phyloP scores from a whole-genome alignment of 2,888 invertebrate genomes.

The Zelleria hepariella region DNA sequence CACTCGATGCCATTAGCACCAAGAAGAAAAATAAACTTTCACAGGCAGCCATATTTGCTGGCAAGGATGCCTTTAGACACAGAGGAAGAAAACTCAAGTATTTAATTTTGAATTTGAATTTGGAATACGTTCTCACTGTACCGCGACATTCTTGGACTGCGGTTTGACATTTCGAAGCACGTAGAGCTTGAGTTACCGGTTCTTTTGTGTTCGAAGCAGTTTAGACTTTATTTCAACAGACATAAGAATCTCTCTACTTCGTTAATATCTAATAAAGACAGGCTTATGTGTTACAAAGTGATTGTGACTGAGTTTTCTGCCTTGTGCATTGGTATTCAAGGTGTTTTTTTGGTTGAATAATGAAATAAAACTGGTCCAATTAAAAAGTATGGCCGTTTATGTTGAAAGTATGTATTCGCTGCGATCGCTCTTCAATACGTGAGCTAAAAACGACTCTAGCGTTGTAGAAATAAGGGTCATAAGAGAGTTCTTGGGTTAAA shows the following conservation, averaged over 20 bases:
- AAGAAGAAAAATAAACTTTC: slow-evolving; percentile 29
- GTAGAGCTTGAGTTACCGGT: slow-evolving; percentile 23
- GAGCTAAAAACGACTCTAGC: neutral
- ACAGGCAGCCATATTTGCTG: slow-evolving; percentile 28
- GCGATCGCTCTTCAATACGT: neutral
- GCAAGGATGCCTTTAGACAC: slow-evolving; percentile 7
- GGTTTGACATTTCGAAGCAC: slow-evolving; percentile 33
- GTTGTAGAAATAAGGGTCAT: neutral
- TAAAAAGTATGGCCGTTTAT: slow-evolving; percentile 17
- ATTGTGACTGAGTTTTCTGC: neutral
- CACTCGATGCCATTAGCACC: slow-evolving; percentile 29
- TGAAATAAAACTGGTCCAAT: neutral
- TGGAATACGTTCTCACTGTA: slow-evolving; percentile 7
- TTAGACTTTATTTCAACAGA: neutral
- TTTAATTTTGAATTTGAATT: slow-evolving; percentile 5
- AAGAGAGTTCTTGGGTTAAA: neutral
- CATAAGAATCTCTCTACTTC: slow-evolving; percentile 5
- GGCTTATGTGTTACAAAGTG: neutral
- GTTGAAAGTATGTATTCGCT: slow-evolving; percentile 10
- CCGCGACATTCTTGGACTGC: slow-evolving; percentile 9
- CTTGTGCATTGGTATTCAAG: neutral
- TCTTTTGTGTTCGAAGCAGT: neutral
- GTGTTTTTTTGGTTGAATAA: slow-evolving; percentile 9
- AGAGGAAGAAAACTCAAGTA: neutral
- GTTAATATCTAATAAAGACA: neutral